These are phyloP conservation scores for Adelphocoris suturalis DNA, from an alignment of 2,888 invertebrate genomes.

Conservation along the genomic window DNA sequence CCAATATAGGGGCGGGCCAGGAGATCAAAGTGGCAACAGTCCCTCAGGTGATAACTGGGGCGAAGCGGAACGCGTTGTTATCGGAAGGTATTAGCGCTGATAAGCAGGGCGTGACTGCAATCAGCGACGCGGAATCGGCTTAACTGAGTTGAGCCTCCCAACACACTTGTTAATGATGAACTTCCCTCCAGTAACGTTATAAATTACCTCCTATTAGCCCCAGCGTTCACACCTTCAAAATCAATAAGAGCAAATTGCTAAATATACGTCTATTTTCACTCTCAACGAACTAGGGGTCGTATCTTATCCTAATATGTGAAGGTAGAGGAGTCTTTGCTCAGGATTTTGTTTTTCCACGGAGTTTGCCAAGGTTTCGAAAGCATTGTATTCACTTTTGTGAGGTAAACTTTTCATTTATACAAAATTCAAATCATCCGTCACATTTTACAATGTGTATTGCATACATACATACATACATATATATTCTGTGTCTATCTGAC, in stretches of 20 bases:
- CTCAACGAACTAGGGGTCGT: no score
- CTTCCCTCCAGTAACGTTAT: neutral
- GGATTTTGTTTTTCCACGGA: no score
- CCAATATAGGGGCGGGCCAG: neutral
- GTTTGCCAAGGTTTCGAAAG: no score
- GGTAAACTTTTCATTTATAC: no score
- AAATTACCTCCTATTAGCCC: neutral
- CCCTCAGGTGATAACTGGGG: constrained; percentile 23
- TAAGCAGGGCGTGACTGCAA: constrained; percentile 36
- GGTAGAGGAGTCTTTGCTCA: no score
- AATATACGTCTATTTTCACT: neutral
- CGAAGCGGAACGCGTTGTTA: constrained; percentile 13
- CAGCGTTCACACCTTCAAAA: constrained; percentile 3
- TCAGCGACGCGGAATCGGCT: constrained; percentile 30
- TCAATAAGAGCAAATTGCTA: neutral
- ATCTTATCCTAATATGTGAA: no score
- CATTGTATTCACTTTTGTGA: no score
- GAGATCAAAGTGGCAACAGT: constrained; percentile 15
- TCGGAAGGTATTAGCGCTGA: constrained; percentile 27
- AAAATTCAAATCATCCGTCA: no score
- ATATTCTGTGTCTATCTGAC: no score
- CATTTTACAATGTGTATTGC: no score
- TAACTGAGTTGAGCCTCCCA: neutral
- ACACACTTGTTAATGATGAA: constrained; percentile 2
- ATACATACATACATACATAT: no score